phyloP scores from a whole-genome alignment of 2,797 vertebrate species.

The Nannoperca obscura region DNA sequence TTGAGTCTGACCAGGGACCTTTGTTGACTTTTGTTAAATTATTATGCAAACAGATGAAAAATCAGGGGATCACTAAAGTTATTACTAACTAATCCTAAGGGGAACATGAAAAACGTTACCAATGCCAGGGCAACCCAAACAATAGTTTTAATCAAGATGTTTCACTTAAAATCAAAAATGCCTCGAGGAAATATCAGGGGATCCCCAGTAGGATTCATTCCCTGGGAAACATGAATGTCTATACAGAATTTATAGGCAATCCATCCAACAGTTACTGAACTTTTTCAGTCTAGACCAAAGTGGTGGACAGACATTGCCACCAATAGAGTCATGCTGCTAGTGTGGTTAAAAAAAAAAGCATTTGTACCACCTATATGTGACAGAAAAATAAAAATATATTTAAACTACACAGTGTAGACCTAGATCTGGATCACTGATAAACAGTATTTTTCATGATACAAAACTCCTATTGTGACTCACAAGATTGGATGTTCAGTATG shows the following conservation, averaged over 20 bases:
- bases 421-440: background rate
- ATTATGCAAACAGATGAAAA: background rate
- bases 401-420: background rate
- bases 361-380: background rate
- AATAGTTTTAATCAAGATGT: background rate
- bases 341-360: background rate
- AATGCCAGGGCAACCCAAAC: background rate
- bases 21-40: background rate
- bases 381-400: background rate
- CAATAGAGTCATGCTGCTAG: background rate
- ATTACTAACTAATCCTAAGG: background rate
- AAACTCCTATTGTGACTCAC: conserved; percentile 22
- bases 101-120: background rate
- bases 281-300: background rate
- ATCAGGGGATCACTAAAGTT: background rate
- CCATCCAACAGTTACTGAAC: background rate
- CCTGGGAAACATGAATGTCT: background rate
- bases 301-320: background rate
- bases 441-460: conserved; percentile 8
- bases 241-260: background rate
- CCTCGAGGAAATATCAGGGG: background rate
- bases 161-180: background rate
- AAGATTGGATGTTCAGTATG: conserved; percentile 38
- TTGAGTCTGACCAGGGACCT: conserved; percentile 3
- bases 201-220: background rate